Base-by-base conservation (phyloP, 2,113 vertebrate genomes). In the Merops nubicus region DNA sequence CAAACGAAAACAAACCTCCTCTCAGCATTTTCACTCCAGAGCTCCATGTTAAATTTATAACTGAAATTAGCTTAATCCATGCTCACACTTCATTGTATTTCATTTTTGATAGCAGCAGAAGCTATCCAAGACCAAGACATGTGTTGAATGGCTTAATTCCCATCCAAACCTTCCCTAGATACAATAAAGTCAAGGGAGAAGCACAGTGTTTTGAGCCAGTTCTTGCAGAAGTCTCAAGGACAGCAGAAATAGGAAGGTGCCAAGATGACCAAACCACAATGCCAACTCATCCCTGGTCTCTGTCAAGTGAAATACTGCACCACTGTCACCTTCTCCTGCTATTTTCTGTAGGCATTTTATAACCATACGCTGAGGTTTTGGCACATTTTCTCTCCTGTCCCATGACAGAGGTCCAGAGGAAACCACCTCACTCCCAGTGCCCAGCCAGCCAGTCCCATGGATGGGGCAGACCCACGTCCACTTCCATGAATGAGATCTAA, bases 251-350 rank as follows among this genome's bases (percentile, higher is more conserved):
- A 72, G 33, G 34, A 81, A 81, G 69, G 45, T 12, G 21, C 5
- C 25, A 15, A 11, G 6, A 3, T 87, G 69, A 34, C n/a, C 0
- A 1, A 88, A 53, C 2, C 50, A 6, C 2, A 2, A 5, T 2
- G 8, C 4, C 36, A 22, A 26, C 62, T 69, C 54, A 42, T 18
- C 34, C 11, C 43, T 42, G 68, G 36, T 38, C n/a, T 25, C 38
- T 59, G 5, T 22, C 47, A 54, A 54, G 29, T 25, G 84, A 67
- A 63, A 62, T 4, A 31, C 12, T 59, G 42, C 57, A 34, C 34
- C 84, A 69, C 31, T 0, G 1, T 15, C 76, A 64, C 47, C 53
- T 80, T 23, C 42, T 85, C 31, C 80, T 89, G 34, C 29, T 40
- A 19, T 47, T 31, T 77, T 50, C 48, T 80, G 31, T 12, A 26